Conservation (phyloP, 2,797 vertebrate genomes). For the Acipenser oxyrinchus region DNA sequence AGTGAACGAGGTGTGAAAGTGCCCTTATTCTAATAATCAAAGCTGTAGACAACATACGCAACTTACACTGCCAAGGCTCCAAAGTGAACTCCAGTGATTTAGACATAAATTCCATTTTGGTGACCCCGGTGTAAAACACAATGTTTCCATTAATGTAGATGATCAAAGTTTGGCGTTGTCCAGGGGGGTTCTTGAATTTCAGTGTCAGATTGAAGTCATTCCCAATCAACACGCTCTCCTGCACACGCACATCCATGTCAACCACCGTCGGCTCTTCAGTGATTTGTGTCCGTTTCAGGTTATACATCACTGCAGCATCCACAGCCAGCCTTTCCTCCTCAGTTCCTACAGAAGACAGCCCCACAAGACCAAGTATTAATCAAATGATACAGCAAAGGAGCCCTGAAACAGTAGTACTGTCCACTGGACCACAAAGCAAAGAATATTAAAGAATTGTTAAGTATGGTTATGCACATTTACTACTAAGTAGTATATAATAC, state of each 20-base stretch:
- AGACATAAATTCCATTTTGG: slow-evolving; percentile 71
- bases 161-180: slow-evolving; percentile 46
- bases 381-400: no score
- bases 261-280: slow-evolving; percentile 48
- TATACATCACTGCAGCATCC: slow-evolving; percentile 79
- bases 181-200: slow-evolving; percentile 69
- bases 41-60: background rate
- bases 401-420: no score
- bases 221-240: slow-evolving; percentile 62
- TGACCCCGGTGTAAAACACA: slow-evolving; percentile 85
- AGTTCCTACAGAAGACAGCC: slow-evolving; percentile 51
- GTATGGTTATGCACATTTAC: background rate
- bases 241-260: slow-evolving; percentile 63
- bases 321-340: slow-evolving; percentile 77
- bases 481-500: background rate
- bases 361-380: no score
- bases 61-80: slow-evolving; percentile 67
- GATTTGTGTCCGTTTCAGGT: slow-evolving; percentile 56
- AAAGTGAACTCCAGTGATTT: slow-evolving; percentile 53
- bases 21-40: slow-evolving; percentile 1
- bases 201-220: slow-evolving; percentile 69
- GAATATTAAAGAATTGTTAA: no score
- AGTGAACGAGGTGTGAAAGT: background rate
- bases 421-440: no score
- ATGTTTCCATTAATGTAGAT: slow-evolving; percentile 74